Base-by-base conservation (phyloP, 2,888 invertebrate species). In the Hirudinaria manillensis region DNA sequence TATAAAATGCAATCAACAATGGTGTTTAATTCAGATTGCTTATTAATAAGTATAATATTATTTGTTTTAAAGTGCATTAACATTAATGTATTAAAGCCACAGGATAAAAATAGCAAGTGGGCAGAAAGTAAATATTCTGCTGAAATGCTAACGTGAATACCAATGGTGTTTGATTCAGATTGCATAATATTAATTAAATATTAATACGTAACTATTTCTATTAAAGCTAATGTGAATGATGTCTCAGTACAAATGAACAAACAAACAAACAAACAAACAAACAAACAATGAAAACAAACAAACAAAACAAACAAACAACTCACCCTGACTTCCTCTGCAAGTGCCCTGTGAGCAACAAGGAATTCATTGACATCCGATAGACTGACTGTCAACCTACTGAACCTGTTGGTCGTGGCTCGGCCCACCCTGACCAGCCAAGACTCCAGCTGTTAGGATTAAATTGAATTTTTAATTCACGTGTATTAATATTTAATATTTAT, bases 371-470 rank as follows among this genome's bases (percentile, higher is more conserved):
- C 90, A 77, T 81, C 82, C 77, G 81, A 80, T 79, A 84, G 81
- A 80, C 80, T 82, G n/a, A 79, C 80, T n/a, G 92, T 92, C 89
- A 92, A 90, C 81, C 91, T 89, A 78, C 89, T 88, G 81, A 91
- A 90, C 67, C 90, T 89, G 81, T 89, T 89, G 70, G 92, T 86
- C 82, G 91, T 91, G 72, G 89, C 88, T 81, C 91, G 91, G 0
- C 90, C 91, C 38, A 90, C 90, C 75, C 89, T 89, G 36, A 89
- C 88, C 72, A 92, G 83, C 92, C 92, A 93, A 21, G 88, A 88
- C 77, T 90, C 88, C 55, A 92, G 85, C 79, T 80, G 77, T 24
- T 78, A 16, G 16, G 70, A 27, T 27, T n/a, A 29, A 27, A 66
- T 68, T 45, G 24, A 32, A 55, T 72, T 16, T 72, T 55, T 32